Evolutionary conservation across 2,113 vertebrate species (phyloP).

Genomic region (Notiomystis cincta): DNA sequence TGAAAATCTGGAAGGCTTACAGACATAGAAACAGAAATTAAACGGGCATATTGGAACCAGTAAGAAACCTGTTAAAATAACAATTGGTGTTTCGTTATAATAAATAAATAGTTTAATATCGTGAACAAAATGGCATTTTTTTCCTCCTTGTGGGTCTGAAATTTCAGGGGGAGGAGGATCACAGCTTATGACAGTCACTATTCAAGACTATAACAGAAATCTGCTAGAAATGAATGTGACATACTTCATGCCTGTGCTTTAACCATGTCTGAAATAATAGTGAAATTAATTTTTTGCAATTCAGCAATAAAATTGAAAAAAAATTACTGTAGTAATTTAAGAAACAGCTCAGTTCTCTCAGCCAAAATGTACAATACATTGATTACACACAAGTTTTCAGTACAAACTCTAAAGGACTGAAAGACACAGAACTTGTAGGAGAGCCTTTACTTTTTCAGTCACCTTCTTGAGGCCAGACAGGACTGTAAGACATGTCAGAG

Average conservation of each 20-base stretch:
- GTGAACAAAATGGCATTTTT: not conserved
- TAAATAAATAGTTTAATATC: not conserved
- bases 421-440: not conserved
- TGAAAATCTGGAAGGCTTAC: not conserved
- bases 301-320: not conserved
- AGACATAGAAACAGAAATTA: not conserved
- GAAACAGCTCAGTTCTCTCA: not conserved
- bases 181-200: accelerated
- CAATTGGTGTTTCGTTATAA: not conserved
- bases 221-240: not conserved
- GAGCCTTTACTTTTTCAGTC: not conserved
- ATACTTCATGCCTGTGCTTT: not conserved
- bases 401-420: not conserved
- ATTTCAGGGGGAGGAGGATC: not conserved
- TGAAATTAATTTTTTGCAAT: not conserved
- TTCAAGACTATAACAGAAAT: not conserved
- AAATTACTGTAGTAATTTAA: not conserved
- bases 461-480: not conserved
- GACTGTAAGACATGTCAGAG: not conserved
- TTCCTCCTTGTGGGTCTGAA: not conserved
- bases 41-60: not conserved
- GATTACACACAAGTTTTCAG: not conserved
- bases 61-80: not conserved
- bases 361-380: not conserved
- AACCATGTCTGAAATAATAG: not conserved